phyloP scores from a whole-genome alignment of 1,140 invertebrate genomes.

The Helicorthomorpha holstii region DNA sequence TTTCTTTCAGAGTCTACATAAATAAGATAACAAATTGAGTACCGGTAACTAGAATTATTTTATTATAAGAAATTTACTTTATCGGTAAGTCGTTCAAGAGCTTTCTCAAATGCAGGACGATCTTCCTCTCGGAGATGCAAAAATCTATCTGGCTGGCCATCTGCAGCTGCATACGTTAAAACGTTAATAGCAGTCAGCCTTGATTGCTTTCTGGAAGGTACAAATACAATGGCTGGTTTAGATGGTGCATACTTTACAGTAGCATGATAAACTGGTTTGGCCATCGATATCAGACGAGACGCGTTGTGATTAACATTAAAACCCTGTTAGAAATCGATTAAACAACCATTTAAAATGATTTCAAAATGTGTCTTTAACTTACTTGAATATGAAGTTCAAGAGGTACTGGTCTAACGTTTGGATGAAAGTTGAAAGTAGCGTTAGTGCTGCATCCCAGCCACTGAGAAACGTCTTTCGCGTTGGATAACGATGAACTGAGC shows the following conservation, averaged over 20 bases:
- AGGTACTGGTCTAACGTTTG: constrained; percentile 85
- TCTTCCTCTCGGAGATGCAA: constrained; percentile 72
- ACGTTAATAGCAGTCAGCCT: constrained; percentile 87
- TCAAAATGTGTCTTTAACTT: not conserved
- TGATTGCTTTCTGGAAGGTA: constrained; percentile 84
- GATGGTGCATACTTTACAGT: constrained; percentile 71
- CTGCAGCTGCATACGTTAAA: constrained; percentile 78
- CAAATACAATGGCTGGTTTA: constrained; percentile 90
- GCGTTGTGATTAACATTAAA: constrained; percentile 97
- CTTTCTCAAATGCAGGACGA: constrained; percentile 67
- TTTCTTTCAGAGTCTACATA: constrained; percentile 53
- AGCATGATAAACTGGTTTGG: constrained; percentile 89
- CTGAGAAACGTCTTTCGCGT: constrained; percentile 86
- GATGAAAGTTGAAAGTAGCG: constrained; percentile 95
- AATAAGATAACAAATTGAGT: not conserved
- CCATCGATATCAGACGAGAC: constrained; percentile 88
- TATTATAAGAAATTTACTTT: constrained; percentile 30
- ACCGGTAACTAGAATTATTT: not conserved
- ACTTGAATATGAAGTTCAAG: constrained; percentile 84
- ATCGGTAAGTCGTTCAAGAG: constrained; percentile 68
- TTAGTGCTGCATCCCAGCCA: constrained; percentile 91
- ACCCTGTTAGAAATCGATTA: constrained; percentile 36
- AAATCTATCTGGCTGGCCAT: constrained; percentile 65
- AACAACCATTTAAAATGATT: not conserved
- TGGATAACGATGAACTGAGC: constrained; percentile 79